These are phyloP conservation scores for Toxostoma redivivum DNA, from an alignment of 2,113 vertebrate species.

Conservation along the genomic window DNA sequence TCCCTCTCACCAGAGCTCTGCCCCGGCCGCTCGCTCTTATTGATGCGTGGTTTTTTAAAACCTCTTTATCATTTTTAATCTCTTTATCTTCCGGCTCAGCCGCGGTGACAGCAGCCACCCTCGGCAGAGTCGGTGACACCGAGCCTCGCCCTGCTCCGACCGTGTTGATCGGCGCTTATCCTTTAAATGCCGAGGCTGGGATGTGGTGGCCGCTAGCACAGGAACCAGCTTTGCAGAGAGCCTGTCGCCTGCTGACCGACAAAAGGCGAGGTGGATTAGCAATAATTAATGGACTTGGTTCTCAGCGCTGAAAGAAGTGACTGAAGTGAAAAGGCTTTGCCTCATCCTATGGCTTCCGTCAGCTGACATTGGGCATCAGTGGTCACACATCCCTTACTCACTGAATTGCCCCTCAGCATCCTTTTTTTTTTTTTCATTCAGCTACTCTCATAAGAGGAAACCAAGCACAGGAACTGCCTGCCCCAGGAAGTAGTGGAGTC, in stretches of 20 bases:
- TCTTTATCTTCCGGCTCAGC: background rate
- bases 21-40: background rate
- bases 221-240: background rate
- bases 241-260: background rate
- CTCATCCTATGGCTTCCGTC: background rate
- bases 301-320: background rate
- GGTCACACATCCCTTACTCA: background rate
- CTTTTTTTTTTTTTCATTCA: background rate
- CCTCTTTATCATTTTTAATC: no score
- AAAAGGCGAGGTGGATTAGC: background rate
- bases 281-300: background rate
- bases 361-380: rapidly evolving
- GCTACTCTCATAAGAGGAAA: background rate
- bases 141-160: background rate
- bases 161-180: rapidly evolving
- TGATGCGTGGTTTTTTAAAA: background rate
- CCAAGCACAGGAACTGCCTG: background rate
- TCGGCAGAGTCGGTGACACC: background rate
- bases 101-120: background rate
- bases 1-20: background rate
- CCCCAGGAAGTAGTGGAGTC: background rate
- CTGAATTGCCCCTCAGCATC: background rate
- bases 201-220: rapidly evolving
- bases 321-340: background rate
- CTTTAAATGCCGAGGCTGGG: rapidly evolving